Percentiles rank a stretch among this genome's conserved stretches.
These are phyloP conservation scores for Harpegnathos saltator DNA, from an alignment of 1,140 invertebrate species.

Conservation along the genomic window DNA sequence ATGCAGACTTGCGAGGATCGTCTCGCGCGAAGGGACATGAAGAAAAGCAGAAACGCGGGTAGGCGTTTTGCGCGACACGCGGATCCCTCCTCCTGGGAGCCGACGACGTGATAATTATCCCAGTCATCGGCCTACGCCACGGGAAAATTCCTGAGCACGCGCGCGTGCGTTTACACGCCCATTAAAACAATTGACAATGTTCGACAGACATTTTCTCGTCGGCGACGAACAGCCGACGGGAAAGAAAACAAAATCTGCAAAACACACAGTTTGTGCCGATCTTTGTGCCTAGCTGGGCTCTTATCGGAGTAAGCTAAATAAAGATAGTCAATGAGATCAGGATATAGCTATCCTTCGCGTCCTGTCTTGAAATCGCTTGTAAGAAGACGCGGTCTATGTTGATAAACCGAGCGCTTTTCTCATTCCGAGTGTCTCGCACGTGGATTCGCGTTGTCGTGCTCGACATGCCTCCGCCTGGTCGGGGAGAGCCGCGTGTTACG, in stretches of 20 bases:
- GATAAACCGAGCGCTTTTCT: background rate
- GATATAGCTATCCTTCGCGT: too few relatives aligned
- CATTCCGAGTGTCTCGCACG: background rate
- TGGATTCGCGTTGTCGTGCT: background rate
- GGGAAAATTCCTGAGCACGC: constrained; percentile 19
- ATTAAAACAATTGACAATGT: constrained; percentile 34
- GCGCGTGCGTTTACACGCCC: background rate
- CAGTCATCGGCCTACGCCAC: background rate
- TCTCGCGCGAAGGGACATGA: background rate
- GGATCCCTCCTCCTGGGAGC: constrained; percentile 33
- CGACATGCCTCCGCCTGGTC: background rate
- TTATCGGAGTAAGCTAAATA: too few relatives aligned
- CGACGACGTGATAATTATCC: constrained; percentile 42
- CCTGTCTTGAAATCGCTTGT: too few relatives aligned
- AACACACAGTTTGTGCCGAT: too few relatives aligned
- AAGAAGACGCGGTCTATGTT: too few relatives aligned
- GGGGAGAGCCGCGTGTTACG: too few relatives aligned
- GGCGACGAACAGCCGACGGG: background rate
- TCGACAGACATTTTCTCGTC: background rate
- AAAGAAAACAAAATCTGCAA: too few relatives aligned
- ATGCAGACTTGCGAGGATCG: too few relatives aligned
- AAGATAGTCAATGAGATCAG: too few relatives aligned
- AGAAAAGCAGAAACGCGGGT: background rate
- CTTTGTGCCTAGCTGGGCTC: too few relatives aligned
- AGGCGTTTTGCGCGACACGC: background rate